These are phyloP conservation scores for Agapornis roseicollis DNA, from an alignment of 2,113 vertebrate species.

Conservation along the genomic window DNA sequence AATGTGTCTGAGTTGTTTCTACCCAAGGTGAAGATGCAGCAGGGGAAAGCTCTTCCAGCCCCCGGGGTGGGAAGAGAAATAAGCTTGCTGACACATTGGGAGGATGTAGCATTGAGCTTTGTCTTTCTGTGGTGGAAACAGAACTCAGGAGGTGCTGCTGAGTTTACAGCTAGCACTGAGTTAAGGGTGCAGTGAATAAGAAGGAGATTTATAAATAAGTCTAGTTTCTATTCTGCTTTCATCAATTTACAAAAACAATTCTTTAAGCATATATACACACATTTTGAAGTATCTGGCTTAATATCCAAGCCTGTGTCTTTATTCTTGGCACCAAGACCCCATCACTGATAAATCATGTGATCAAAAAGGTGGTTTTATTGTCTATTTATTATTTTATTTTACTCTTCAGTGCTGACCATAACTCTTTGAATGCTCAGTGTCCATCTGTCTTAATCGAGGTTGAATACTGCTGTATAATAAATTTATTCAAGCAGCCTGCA, in stretches of 20 bases:
- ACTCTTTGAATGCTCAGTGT: neutral
- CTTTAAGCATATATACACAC: neutral
- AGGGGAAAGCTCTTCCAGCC: neutral
- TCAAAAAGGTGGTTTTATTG: neutral
- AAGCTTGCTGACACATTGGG: neutral
- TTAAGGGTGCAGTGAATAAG: neutral
- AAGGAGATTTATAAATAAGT: neutral
- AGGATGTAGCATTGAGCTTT: neutral
- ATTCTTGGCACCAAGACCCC: neutral
- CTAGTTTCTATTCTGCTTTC: neutral
- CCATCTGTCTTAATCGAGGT: neutral
- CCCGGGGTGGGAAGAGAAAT: fast-evolving
- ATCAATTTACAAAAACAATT: neutral
- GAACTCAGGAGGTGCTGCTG: fast-evolving
- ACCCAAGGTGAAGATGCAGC: neutral
- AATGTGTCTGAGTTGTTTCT: neutral
- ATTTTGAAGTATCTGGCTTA: neutral
- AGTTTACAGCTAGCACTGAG: neutral
- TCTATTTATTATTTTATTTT: neutral
- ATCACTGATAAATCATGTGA: neutral
- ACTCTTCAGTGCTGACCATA: neutral
- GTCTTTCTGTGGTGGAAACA: neutral
- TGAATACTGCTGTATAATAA: neutral
- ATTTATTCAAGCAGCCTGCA: neutral
- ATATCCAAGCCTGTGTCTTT: neutral